Evolutionary conservation across 2,888 invertebrate genomes (phyloP).

Genomic region (Molorchus minor): DNA sequence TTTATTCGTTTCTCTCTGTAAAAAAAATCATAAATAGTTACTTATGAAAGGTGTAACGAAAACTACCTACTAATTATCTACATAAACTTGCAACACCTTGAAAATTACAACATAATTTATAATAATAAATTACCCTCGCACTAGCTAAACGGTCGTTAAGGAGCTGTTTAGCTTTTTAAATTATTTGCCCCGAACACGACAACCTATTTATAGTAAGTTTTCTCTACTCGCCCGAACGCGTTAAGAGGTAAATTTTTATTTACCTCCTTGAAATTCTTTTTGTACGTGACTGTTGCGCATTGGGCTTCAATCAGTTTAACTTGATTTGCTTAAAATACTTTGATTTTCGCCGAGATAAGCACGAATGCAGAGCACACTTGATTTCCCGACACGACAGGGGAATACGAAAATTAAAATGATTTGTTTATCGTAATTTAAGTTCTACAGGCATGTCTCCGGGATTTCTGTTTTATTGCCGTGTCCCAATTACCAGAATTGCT

Average conservation of each 20-base stretch:
- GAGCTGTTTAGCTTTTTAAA: constrained; percentile 27
- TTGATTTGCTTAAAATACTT: constrained; percentile 46
- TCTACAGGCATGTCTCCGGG: neutral
- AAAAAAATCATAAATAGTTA: neutral
- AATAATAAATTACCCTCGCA: constrained; percentile 24
- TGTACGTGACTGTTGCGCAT: constrained; percentile 46
- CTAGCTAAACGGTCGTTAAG: constrained; percentile 27
- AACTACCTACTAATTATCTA: constrained; percentile 13
- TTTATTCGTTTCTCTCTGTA: too few relatives aligned
- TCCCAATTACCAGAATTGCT: too few relatives aligned
- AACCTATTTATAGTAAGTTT: constrained; percentile 31
- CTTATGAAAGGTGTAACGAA: neutral
- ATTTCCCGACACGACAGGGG: constrained; percentile 42
- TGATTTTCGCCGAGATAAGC: constrained; percentile 46
- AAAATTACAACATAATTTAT: constrained; percentile 13
- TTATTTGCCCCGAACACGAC: constrained; percentile 32
- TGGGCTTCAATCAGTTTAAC: constrained; percentile 47
- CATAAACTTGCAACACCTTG: constrained; percentile 19
- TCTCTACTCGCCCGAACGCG: constrained; percentile 21
- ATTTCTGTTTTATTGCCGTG: too few relatives aligned
- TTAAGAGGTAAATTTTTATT: constrained; percentile 31
- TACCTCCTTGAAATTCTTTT: constrained; percentile 40
- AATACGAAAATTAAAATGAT: constrained; percentile 11
- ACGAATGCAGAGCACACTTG: constrained; percentile 43
- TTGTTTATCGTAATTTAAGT: constrained; percentile 12